These are phyloP conservation scores for Falco novaeseelandiae DNA, from an alignment of 2,797 vertebrate species.

Conservation along the genomic window DNA sequence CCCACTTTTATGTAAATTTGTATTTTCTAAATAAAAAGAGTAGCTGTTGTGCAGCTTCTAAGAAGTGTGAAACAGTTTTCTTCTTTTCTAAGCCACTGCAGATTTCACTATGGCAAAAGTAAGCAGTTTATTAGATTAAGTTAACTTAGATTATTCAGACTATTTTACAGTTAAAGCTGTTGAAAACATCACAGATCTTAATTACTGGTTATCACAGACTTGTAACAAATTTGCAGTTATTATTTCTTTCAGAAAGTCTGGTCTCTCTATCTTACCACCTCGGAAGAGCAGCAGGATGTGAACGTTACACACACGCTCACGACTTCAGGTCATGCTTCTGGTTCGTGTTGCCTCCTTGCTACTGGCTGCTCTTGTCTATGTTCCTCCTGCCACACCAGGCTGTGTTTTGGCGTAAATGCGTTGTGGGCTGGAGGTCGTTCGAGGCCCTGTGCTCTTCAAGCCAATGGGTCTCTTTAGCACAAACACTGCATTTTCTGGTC, in stretches of 20 bases:
- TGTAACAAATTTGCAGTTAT: neutral
- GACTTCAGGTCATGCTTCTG: neutral
- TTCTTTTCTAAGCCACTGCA: neutral
- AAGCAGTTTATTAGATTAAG: neutral
- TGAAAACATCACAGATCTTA: neutral
- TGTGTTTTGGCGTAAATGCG: fast-evolving
- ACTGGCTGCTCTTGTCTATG: fast-evolving
- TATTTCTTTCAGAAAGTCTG: neutral
- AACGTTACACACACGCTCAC: fast-evolving
- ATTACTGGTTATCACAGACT: neutral
- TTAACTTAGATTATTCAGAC: neutral
- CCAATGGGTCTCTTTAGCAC: neutral
- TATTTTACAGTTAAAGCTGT: neutral
- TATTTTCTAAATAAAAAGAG: neutral
- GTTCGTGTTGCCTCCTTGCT: neutral
- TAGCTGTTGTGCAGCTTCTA: neutral
- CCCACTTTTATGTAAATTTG: neutral
- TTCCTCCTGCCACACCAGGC: neutral
- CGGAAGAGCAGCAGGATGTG: neutral
- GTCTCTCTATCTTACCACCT: neutral
- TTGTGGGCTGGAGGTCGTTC: neutral
- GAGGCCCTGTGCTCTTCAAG: neutral
- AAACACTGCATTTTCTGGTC: neutral
- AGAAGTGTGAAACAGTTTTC: neutral
- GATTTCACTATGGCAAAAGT: neutral